Conservation (phyloP, 1,140 invertebrate species). For the Thaumatotibia leucotreta region DNA sequence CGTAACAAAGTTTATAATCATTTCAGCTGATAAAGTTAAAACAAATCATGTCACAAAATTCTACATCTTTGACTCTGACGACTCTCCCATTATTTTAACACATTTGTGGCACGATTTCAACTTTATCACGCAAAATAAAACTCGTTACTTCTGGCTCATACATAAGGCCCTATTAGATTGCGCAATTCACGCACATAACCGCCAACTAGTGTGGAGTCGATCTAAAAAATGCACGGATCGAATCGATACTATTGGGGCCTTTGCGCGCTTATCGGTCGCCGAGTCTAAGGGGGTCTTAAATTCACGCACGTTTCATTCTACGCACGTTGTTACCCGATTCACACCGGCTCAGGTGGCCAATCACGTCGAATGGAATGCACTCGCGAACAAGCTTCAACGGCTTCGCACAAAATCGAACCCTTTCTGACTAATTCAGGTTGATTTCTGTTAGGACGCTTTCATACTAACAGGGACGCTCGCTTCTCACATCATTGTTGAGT, state of each 20-base stretch:
- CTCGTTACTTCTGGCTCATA: not conserved
- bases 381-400: slow-evolving; percentile 46
- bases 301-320: slow-evolving; percentile 29
- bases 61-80: not conserved
- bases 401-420: slow-evolving; percentile 45
- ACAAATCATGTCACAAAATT: not conserved
- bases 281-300: too few relatives aligned
- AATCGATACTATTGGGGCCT: too few relatives aligned
- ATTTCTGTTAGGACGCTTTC: slow-evolving; percentile 63
- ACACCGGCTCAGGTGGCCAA: slow-evolving; percentile 61
- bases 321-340: slow-evolving; percentile 59
- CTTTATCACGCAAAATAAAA: too few relatives aligned
- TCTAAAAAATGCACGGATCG: too few relatives aligned
- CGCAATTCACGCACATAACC: too few relatives aligned
- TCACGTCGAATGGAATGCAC: slow-evolving; percentile 25
- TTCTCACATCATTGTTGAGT: slow-evolving; percentile 69
- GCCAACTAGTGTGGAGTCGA: too few relatives aligned
- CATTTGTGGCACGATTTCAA: not conserved
- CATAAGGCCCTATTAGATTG: too few relatives aligned
- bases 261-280: too few relatives aligned
- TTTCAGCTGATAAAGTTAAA: not conserved
- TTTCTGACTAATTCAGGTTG: slow-evolving; percentile 44
- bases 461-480: slow-evolving; percentile 61
- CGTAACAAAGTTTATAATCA: not conserved
- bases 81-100: not conserved